phyloP scores from a whole-genome alignment of 2,888 invertebrate species.

The Cordilura impudica region DNA sequence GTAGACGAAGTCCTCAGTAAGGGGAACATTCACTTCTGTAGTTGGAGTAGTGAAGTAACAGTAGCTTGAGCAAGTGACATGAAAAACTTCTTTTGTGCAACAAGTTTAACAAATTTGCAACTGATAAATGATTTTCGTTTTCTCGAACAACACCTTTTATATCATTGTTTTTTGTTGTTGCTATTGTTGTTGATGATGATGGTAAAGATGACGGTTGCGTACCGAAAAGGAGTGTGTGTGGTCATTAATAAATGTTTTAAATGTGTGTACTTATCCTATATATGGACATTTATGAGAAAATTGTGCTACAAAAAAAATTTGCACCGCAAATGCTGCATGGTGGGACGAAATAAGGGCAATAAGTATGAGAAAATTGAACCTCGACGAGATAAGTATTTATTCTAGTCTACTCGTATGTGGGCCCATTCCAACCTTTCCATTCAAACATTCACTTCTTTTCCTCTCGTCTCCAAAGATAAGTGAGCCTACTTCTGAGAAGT shows the following conservation, averaged over 20 bases:
- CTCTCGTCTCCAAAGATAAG: too few relatives aligned
- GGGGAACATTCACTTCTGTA: too few relatives aligned
- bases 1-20: background rate
- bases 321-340: slow-evolving; percentile 13
- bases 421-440: too few relatives aligned
- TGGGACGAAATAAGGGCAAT: slow-evolving; percentile 5
- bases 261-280: slow-evolving; percentile 44
- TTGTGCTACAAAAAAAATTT: background rate
- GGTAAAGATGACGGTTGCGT: background rate
- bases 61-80: slow-evolving; percentile 72
- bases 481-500: too few relatives aligned
- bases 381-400: too few relatives aligned
- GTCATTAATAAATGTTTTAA: slow-evolving; percentile 73
- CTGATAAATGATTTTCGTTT: slow-evolving; percentile 75
- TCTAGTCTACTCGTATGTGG: too few relatives aligned
- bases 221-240: slow-evolving; percentile 50
- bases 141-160: slow-evolving; percentile 64
- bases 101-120: slow-evolving; percentile 73
- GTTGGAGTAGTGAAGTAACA: slow-evolving; percentile 62
- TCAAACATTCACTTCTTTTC: too few relatives aligned
- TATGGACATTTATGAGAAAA: slow-evolving; percentile 52
- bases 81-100: slow-evolving; percentile 76
- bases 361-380: background rate
- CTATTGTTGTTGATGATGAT: slow-evolving; percentile 8
- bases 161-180: slow-evolving; percentile 10